phyloP scores from a whole-genome alignment of 1,140 invertebrate species.

The Drosophila kepulauana region DNA sequence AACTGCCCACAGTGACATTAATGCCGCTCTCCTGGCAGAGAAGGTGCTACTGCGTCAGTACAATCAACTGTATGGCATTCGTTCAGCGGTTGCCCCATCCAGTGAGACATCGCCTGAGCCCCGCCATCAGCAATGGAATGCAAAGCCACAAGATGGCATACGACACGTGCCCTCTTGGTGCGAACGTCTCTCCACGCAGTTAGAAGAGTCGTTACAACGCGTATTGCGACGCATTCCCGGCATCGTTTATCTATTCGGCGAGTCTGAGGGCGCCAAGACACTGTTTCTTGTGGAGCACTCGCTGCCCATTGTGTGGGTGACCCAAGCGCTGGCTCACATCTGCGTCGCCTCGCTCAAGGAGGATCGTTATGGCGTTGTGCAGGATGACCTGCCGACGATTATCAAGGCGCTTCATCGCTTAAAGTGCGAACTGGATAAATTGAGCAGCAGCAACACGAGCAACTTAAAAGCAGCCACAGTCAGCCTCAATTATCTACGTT shows the following conservation, averaged over 20 bases:
- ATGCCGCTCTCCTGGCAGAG: slow-evolving; percentile 60
- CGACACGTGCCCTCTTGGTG: slow-evolving; percentile 79
- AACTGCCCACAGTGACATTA: slow-evolving; percentile 33
- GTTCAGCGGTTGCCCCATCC: slow-evolving; percentile 57
- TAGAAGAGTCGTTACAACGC: slow-evolving; percentile 62
- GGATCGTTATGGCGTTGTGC: slow-evolving; percentile 92
- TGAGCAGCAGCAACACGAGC: slow-evolving; percentile 87
- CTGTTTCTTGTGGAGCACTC: slow-evolving; percentile 88
- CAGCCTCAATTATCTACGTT: slow-evolving; percentile 87
- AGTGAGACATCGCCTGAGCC: not conserved
- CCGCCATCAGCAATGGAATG: not conserved
- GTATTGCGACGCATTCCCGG: slow-evolving; percentile 87
- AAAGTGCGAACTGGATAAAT: slow-evolving; percentile 89
- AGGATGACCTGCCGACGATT: slow-evolving; percentile 90
- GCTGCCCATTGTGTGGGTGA: slow-evolving; percentile 90
- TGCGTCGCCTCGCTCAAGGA: slow-evolving; percentile 89
- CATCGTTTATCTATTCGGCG: slow-evolving; percentile 90
- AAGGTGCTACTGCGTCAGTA: slow-evolving; percentile 77
- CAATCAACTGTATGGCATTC: slow-evolving; percentile 85
- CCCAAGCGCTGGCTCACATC: slow-evolving; percentile 89
- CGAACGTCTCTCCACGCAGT: slow-evolving; percentile 78
- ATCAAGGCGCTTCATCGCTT: slow-evolving; percentile 88
- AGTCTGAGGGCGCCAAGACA: slow-evolving; percentile 89
- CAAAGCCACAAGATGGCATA: slow-evolving; percentile 21
- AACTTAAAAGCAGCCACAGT: slow-evolving; percentile 86